phyloP scores from a whole-genome alignment of 2,113 vertebrate species.

The Vanacampus margaritifer region DNA sequence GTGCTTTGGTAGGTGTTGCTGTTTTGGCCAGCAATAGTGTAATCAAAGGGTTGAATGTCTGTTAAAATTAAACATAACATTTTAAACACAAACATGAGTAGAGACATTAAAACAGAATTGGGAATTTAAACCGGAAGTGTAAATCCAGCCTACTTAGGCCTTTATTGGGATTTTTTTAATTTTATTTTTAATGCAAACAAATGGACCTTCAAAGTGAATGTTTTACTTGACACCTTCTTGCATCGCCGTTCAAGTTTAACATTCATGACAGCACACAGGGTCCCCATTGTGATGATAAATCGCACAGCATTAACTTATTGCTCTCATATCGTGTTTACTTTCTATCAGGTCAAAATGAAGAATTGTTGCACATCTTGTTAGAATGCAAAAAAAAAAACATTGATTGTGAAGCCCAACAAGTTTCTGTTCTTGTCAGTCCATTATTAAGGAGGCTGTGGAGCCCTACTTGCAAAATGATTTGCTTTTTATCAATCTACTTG shows the following conservation, averaged over 20 bases:
- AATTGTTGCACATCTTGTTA: neutral
- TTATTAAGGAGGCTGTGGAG: neutral
- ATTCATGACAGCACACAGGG: neutral
- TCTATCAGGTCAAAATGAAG: neutral
- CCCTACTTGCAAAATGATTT: neutral
- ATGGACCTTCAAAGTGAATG: conserved; percentile 9
- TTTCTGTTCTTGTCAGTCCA: neutral
- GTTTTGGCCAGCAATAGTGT: too few species aligned
- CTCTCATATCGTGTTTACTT: neutral
- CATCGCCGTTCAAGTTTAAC: neutral
- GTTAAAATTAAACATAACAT: too few species aligned
- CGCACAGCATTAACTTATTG: neutral
- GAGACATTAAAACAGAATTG: too few species aligned
- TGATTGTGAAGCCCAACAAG: neutral
- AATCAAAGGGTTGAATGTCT: too few species aligned
- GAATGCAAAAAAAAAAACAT: neutral
- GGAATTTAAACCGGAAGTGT: too few species aligned
- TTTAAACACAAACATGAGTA: too few species aligned
- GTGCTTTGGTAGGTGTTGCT: too few species aligned
- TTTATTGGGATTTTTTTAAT: too few species aligned
- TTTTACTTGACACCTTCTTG: conserved; percentile 1
- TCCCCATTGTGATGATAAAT: neutral
- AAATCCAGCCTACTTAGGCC: too few species aligned
- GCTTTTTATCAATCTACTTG: neutral
- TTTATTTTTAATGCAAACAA: neutral